Evolutionary conservation across 2,797 vertebrate genomes (phyloP), one percentile per base, ranked within the genome.

Genomic region (Danio tinwini): DNA sequence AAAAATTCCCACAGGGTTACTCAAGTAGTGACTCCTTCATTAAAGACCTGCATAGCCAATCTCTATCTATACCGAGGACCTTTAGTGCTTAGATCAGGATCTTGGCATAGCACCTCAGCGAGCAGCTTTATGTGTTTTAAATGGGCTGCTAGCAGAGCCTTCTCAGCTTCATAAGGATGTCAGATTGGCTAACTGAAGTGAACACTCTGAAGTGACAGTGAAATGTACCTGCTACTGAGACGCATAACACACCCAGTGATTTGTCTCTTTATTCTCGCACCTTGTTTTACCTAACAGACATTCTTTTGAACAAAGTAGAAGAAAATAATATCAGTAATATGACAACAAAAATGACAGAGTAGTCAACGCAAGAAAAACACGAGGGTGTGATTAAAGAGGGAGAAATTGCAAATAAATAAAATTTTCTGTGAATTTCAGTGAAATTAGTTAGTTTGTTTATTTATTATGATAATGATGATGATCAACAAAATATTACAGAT

Each of bases 21-120:
- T 81, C 56, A 76, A 50, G 53, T 19, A 29, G 19, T 73, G 65
- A 68, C 61, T 64, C 62, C 61, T 83, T 78, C 69, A 81, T 83
- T 81, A 85, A 85, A 85, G 69, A 81, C 75, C 81, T 71, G 77
- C 74, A 72, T 58, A 80, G 62, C 52, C 81, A 49, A 19, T 50
- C 42, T 62, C 49, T 61, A 55, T 58, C 74, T 29, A 1, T 62
- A 40, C 11, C 21, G 29, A 42, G 50, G 19, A 37, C 56, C 56
- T 78, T 81, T 81, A 83, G 63, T 83, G 84, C 78, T 81, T 75
- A 83, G 50, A 78, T 82, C 81, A 74, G 69, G 81, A 70, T 81
- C 71, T 83, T 75, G 81, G 81, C 81, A 78, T 9, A 42, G 52
- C 61, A 78, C 78, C 77, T 59, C 44, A 50, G 14, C 44, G 10